These are phyloP conservation scores for Myotis pilosus DNA, from an alignment of 2,797 vertebrate species.

Conservation along the genomic window DNA sequence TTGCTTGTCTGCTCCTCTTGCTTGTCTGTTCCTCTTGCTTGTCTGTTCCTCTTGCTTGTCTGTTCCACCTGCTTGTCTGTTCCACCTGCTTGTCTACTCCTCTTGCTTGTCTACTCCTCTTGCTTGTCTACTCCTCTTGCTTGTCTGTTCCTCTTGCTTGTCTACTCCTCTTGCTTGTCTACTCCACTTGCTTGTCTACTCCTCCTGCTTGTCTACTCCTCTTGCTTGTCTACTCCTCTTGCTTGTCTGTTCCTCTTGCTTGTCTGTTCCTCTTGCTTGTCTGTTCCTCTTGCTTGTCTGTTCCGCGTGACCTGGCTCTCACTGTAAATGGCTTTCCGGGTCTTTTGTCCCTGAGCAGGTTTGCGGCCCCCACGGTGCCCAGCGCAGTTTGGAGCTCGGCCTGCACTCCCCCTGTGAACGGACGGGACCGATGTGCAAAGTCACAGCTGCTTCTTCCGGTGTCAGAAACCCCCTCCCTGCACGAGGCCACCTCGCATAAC, in stretches of 20 bases:
- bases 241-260: too few relatives aligned
- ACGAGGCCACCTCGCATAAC: rapidly evolving
- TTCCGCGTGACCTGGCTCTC: rapidly evolving
- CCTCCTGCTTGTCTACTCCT: background rate
- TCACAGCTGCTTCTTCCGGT: too few relatives aligned
- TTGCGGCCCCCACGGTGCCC: background rate
- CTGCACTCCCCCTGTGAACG: background rate
- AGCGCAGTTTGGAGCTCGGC: background rate
- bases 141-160: too few relatives aligned
- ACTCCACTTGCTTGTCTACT: too few relatives aligned
- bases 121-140: background rate
- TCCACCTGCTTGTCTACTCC: too few relatives aligned
- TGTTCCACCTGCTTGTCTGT: too few relatives aligned
- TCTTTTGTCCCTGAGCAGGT: background rate
- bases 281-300: background rate
- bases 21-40: background rate
- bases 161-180: too few relatives aligned
- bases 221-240: too few relatives aligned
- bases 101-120: too few relatives aligned
- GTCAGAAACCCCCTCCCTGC: background rate
- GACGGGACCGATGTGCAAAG: background rate
- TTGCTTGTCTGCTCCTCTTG: too few relatives aligned
- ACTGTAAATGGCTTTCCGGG: rapidly evolving
- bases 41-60: background rate
- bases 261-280: too few relatives aligned